These are phyloP conservation scores for Nymphalis polychloros DNA, from an alignment of 2,888 invertebrate species.

Conservation along the genomic window DNA sequence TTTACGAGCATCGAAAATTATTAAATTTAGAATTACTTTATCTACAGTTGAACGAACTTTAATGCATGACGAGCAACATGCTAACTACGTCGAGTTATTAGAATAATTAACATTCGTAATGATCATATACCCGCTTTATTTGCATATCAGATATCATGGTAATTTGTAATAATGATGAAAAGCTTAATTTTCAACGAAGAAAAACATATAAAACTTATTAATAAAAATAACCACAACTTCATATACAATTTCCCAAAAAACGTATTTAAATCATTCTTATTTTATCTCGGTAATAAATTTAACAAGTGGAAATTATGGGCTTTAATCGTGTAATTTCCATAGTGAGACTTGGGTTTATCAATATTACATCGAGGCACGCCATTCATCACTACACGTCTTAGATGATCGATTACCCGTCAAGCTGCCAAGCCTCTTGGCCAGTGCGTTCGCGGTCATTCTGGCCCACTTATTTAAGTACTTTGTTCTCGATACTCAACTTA, in stretches of 20 bases:
- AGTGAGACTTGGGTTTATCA: conserved; percentile 47
- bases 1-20: background rate
- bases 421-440: conserved; percentile 37
- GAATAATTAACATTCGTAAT: conserved; percentile 8
- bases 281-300: conserved; percentile 14
- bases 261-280: background rate
- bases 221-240: background rate
- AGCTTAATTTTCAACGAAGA: background rate
- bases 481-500: conserved; percentile 4
- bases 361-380: conserved; percentile 49
- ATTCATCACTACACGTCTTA: conserved; percentile 57
- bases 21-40: background rate
- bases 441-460: conserved; percentile 19
- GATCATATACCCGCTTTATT: conserved; percentile 2
- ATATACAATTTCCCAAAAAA: background rate
- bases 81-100: conserved; percentile 6
- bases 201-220: background rate
- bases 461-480: conserved; percentile 16
- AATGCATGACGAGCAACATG: background rate
- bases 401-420: conserved; percentile 55
- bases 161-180: background rate
- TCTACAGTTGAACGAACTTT: conserved; percentile 1
- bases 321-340: conserved; percentile 44
- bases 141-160: background rate
- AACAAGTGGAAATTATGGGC: conserved; percentile 27